Percentiles rank a stretch among this genome's conserved stretches.
Evolutionary conservation across 2,888 invertebrate genomes (phyloP).

Genomic region (Gari tellinella): DNA sequence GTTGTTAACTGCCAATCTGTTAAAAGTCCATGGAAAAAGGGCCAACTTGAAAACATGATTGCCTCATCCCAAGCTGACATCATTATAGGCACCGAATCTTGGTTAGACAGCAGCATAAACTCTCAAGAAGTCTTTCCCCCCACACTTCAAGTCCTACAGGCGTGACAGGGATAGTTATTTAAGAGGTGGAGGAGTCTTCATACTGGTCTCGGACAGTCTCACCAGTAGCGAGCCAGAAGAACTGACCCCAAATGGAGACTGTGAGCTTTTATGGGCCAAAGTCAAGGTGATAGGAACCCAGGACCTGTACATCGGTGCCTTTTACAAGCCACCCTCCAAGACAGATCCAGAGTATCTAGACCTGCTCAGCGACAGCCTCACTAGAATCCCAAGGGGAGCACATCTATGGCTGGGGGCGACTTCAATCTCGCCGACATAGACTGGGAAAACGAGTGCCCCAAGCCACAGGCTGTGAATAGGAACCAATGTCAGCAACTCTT

Average conservation of each 20-base stretch:
- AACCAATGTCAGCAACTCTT: slow-evolving; percentile 23
- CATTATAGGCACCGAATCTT: no score
- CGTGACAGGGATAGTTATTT: slow-evolving; percentile 15
- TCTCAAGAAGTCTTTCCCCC: background rate
- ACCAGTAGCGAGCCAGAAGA: slow-evolving; percentile 29
- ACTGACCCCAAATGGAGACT: slow-evolving; percentile 11
- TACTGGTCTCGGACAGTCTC: slow-evolving; percentile 17
- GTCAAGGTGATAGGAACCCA: slow-evolving; percentile 24
- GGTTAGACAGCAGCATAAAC: background rate
- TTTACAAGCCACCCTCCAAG: slow-evolving; percentile 36
- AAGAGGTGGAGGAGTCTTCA: slow-evolving; percentile 10
- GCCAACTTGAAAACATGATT: no score
- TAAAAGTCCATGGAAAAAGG: no score
- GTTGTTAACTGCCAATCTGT: no score
- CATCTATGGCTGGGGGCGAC: slow-evolving; percentile 27
- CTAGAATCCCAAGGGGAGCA: slow-evolving; percentile 11
- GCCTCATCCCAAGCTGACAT: no score
- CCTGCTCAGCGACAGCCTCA: background rate
- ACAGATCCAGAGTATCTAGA: slow-evolving; percentile 13
- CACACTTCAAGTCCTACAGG: slow-evolving; percentile 21
- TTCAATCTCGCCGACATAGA: slow-evolving; percentile 25
- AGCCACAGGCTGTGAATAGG: background rate
- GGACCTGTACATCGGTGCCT: slow-evolving; percentile 32
- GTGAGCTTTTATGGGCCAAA: slow-evolving; percentile 30
- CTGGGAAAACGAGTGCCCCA: slow-evolving; percentile 9